Evolutionary conservation across 2,888 invertebrate genomes (phyloP).

Genomic region (Seira ritae): DNA sequence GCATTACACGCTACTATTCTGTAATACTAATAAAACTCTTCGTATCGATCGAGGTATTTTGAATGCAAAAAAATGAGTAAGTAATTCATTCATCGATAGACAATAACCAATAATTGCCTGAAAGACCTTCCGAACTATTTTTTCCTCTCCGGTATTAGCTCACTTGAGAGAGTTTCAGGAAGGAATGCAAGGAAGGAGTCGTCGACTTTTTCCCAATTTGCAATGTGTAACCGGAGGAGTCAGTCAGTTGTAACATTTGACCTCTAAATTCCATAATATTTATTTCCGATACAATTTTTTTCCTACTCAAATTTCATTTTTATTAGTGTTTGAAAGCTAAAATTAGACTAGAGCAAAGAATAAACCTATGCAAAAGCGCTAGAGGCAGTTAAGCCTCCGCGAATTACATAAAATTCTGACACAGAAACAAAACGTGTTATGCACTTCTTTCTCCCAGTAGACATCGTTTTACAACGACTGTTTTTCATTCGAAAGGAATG

Average conservation of each 20-base stretch:
- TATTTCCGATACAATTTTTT: neutral
- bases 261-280: slow-evolving; percentile 12
- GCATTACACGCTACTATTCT: too few relatives aligned
- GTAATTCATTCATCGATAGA: slow-evolving; percentile 18
- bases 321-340: slow-evolving; percentile 6
- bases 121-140: slow-evolving; percentile 21
- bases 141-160: neutral
- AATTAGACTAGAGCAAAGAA: slow-evolving; percentile 11
- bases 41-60: neutral
- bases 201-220: slow-evolving; percentile 12
- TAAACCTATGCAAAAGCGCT: neutral
- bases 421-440: neutral
- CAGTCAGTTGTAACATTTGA: slow-evolving; percentile 13
- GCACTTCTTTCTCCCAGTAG: neutral
- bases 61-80: neutral
- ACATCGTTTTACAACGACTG: neutral
- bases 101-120: slow-evolving; percentile 15
- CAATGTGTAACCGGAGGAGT: too few relatives aligned
- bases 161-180: slow-evolving; percentile 1
- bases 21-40: slow-evolving; percentile 6
- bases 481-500: slow-evolving; percentile 6
- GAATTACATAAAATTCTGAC: slow-evolving; percentile 12
- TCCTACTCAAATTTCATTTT: slow-evolving; percentile 15
- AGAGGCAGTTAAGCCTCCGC: neutral
- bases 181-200: neutral